Evolutionary conservation across 2,113 vertebrate species (phyloP).

Genomic region (Sarotherodon lohbergeri): DNA sequence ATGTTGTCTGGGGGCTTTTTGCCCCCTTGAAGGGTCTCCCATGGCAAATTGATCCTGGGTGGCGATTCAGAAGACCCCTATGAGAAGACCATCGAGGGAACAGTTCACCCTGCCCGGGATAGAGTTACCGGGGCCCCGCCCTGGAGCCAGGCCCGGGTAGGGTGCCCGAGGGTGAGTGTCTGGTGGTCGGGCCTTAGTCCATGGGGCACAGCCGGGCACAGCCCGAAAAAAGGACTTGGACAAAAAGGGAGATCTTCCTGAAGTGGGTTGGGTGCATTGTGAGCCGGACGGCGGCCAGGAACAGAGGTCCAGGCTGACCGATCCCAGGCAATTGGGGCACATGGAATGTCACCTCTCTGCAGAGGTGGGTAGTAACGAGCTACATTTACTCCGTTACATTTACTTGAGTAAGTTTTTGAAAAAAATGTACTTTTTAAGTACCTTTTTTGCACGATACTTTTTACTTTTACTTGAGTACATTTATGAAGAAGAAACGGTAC

Average conservation of each 20-base stretch:
- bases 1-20: not conserved
- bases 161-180: not conserved
- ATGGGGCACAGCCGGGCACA: not conserved
- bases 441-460: too few species aligned
- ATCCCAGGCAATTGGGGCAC: too few species aligned
- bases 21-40: not conserved
- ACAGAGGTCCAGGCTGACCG: not conserved
- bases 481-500: too few species aligned
- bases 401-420: too few species aligned
- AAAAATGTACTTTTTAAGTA: too few species aligned
- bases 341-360: too few species aligned
- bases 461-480: too few species aligned
- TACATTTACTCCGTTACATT: too few species aligned
- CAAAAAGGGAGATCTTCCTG: not conserved
- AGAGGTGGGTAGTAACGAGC: too few species aligned
- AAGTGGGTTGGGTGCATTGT: not conserved
- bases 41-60: not conserved
- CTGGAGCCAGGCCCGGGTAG: not conserved
- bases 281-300: not conserved
- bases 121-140: accelerated
- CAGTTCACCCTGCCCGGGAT: not conserved
- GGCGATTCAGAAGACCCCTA: not conserved
- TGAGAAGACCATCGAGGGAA: not conserved
- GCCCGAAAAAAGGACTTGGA: not conserved
- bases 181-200: not conserved